Conservation (phyloP, 2,888 invertebrate genomes). For the Epinotia bilunana region DNA sequence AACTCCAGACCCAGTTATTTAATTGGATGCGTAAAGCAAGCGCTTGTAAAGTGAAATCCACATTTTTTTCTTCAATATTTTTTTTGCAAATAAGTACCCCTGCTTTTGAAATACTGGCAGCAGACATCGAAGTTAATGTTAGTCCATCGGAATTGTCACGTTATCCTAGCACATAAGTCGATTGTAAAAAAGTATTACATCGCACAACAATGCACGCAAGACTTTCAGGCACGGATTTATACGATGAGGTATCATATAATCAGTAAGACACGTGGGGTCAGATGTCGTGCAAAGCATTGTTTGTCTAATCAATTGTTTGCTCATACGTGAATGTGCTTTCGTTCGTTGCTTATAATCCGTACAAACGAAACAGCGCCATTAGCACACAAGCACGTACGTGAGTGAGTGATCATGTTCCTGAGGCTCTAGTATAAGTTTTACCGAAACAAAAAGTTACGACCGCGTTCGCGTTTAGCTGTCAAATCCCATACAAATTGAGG, state of each 20-base stretch:
- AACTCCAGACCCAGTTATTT: neutral
- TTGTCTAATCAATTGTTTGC: neutral
- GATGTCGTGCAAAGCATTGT: constrained; percentile 12
- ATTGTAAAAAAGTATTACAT: neutral
- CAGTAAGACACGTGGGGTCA: neutral
- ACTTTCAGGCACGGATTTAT: neutral
- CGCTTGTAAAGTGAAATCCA: neutral
- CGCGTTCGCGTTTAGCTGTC: no score
- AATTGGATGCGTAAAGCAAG: neutral
- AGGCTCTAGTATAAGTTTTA: no score
- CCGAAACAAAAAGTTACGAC: no score
- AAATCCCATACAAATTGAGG: no score
- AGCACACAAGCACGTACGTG: neutral
- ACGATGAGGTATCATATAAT: neutral
- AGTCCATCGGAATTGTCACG: neutral
- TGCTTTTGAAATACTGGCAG: no score
- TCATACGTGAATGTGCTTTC: neutral
- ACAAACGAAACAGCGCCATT: neutral
- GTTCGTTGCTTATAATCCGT: neutral
- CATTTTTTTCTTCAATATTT: neutral
- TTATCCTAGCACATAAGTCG: neutral
- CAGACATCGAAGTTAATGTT: no score
- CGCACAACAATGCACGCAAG: neutral
- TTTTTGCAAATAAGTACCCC: no score
- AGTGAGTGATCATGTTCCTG: neutral